Evolutionary conservation across 1,140 invertebrate species (phyloP).

Genomic region (Drosophila tani): DNA sequence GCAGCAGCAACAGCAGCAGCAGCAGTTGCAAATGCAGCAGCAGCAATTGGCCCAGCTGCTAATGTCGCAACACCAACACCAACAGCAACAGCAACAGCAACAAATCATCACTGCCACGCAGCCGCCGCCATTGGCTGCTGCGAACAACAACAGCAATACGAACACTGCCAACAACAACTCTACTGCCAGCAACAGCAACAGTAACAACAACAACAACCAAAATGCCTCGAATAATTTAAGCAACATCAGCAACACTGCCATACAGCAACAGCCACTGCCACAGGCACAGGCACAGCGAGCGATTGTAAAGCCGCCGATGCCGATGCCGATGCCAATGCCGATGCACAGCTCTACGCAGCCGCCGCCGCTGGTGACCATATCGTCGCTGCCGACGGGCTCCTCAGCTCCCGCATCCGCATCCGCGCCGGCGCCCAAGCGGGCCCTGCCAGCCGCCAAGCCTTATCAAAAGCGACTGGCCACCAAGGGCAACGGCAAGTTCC

Average conservation of each 20-base stretch:
- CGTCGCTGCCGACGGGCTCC: slow-evolving; percentile 15
- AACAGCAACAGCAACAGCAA: slow-evolving; percentile 70
- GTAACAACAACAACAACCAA: slow-evolving; percentile 39
- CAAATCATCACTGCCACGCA: slow-evolving; percentile 66
- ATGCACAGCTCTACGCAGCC: slow-evolving; percentile 60
- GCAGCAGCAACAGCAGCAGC: slow-evolving; percentile 36
- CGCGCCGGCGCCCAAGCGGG: slow-evolving; percentile 55
- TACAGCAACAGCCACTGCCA: slow-evolving; percentile 38
- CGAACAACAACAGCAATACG: slow-evolving; percentile 27
- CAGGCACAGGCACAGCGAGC: slow-evolving; percentile 36
- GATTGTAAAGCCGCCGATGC: slow-evolving; percentile 55
- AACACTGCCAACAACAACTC: slow-evolving; percentile 43
- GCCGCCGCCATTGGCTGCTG: slow-evolving; percentile 55
- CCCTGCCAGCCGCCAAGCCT: slow-evolving; percentile 56
- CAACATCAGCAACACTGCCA: slow-evolving; percentile 58
- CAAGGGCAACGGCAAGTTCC: slow-evolving; percentile 35
- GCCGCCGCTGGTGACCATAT: slow-evolving; percentile 80
- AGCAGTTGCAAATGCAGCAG: slow-evolving; percentile 60
- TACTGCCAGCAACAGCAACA: slow-evolving; percentile 50
- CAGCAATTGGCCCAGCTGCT: slow-evolving; percentile 67
- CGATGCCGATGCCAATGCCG: slow-evolving; percentile 9
- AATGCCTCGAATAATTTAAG: slow-evolving; percentile 56
- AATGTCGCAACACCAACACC: slow-evolving; percentile 59
- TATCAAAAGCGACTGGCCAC: slow-evolving; percentile 64
- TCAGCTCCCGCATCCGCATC: slow-evolving; percentile 27